These are phyloP conservation scores for Zaprionus africanus DNA, from an alignment of 1,140 invertebrate species.

Conservation along the genomic window DNA sequence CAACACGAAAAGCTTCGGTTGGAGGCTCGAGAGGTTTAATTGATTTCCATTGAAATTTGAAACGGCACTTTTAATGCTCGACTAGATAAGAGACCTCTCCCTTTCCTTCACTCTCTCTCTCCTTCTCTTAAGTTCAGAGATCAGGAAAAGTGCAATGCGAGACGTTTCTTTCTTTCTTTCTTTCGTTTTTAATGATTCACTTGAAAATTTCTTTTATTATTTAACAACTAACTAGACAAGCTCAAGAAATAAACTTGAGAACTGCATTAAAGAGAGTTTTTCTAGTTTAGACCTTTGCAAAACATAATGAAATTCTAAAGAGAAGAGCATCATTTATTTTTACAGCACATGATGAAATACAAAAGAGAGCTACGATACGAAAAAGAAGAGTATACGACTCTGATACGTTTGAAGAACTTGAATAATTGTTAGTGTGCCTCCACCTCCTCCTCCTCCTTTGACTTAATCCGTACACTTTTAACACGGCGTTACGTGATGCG, in stretches of 20 bases:
- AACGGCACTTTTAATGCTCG: conserved; percentile 70
- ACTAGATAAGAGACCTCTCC: conserved; percentile 20
- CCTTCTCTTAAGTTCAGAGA: not conserved
- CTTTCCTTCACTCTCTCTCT: not conserved
- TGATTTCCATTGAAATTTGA: conserved; percentile 82
- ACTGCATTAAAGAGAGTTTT: not conserved
- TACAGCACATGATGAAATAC: conserved; percentile 19
- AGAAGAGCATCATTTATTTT: not conserved
- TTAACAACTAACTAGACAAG: not conserved
- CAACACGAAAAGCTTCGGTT: conserved; percentile 59
- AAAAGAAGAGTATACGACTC: not conserved
- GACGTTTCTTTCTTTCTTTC: conserved; percentile 2
- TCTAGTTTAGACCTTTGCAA: not conserved
- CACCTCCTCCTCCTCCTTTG: not conserved
- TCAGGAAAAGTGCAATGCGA: conserved; percentile 22
- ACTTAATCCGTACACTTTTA: conserved; percentile 25
- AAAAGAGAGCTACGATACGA: not conserved
- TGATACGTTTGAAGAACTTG: conserved; percentile 18
- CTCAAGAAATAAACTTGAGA: not conserved
- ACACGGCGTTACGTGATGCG: conserved; percentile 66
- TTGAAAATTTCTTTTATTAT: conserved; percentile 3
- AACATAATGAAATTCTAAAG: conserved; percentile 9
- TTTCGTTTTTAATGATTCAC: conserved; percentile 25
- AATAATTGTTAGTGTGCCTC: conserved; percentile 14
- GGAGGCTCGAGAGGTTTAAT: conserved; percentile 47